These are phyloP conservation scores for Coreoperca whiteheadi DNA, from an alignment of 2,113 vertebrate genomes.

Conservation along the genomic window DNA sequence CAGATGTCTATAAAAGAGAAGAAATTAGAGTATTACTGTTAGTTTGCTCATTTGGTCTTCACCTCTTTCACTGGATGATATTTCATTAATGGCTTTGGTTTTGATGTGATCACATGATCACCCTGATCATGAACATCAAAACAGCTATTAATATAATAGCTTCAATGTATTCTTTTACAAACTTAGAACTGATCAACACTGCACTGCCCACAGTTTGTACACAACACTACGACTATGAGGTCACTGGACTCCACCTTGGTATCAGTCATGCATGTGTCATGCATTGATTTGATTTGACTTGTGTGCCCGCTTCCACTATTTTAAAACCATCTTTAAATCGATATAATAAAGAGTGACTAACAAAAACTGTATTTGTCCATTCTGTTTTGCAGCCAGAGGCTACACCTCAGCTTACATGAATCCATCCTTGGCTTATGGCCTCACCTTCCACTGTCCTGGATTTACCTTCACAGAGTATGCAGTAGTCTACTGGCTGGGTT, in stretches of 20 bases:
- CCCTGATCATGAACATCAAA: too few species aligned
- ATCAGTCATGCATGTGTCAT: too few species aligned
- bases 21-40: neutral
- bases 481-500: slow-evolving; percentile 90
- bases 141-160: too few species aligned
- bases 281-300: neutral
- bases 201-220: too few species aligned
- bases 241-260: neutral
- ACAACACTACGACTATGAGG: neutral
- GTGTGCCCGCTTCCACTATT: neutral
- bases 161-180: neutral
- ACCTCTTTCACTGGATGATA: neutral
- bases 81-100: neutral
- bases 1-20: neutral
- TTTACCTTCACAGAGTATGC: slow-evolving; percentile 85
- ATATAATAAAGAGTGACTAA: neutral
- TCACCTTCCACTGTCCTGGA: slow-evolving; percentile 91
- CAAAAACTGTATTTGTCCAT: neutral
- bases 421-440: slow-evolving; percentile 85
- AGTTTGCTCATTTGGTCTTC: neutral
- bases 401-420: slow-evolving; percentile 90
- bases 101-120: neutral
- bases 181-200: neutral
- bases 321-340: neutral
- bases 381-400: slow-evolving; percentile 79